Conservation (phyloP, 2,797 vertebrate genomes). For the Parambassis ranga region DNA sequence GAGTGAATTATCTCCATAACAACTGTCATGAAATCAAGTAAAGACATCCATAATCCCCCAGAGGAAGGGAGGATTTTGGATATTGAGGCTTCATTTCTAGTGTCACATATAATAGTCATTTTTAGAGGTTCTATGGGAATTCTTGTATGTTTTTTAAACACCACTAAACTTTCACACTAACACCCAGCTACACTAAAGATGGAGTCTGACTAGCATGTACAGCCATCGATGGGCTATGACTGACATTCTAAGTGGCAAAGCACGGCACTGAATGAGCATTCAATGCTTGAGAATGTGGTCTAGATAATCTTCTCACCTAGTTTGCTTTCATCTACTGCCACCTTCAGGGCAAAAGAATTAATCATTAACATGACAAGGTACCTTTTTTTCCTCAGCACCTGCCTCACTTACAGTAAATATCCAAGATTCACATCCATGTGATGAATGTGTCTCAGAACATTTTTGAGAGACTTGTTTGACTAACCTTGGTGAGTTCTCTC, state of each 20-base stretch:
- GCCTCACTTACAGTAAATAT: background rate
- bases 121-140: too few relatives aligned
- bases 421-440: background rate
- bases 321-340: conserved; percentile 33
- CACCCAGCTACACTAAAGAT: background rate
- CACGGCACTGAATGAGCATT: background rate
- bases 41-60: background rate
- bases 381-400: too few relatives aligned
- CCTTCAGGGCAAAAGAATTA: conserved; percentile 45
- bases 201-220: background rate
- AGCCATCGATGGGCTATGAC: too few relatives aligned
- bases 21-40: background rate
- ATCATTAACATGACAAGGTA: too few relatives aligned
- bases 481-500: conserved; percentile 90
- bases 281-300: background rate
- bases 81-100: background rate
- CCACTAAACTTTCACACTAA: too few relatives aligned
- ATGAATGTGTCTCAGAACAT: background rate
- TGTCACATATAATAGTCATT: background rate
- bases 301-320: background rate
- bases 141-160: too few relatives aligned
- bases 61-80: background rate
- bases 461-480: background rate
- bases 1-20: background rate
- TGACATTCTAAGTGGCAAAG: too few relatives aligned